phyloP scores from a whole-genome alignment of 1,140 invertebrate species.

The Lepidurus arcticus region DNA sequence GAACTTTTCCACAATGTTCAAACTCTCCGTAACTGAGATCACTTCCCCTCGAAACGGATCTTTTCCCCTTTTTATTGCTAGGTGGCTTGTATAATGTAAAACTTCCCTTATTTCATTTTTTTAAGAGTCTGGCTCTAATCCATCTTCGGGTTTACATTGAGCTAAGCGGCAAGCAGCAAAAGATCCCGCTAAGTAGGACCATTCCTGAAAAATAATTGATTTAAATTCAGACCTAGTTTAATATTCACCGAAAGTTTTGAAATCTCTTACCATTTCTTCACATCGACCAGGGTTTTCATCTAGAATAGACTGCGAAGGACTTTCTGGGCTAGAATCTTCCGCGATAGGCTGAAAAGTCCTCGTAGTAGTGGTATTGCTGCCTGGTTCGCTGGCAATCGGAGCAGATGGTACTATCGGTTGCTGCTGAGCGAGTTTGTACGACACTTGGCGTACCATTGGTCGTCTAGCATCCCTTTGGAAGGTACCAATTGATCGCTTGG shows the following conservation, averaged over 20 bases:
- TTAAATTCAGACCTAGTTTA: not conserved
- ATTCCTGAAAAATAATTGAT: constrained; percentile 2
- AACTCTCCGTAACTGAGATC: not conserved
- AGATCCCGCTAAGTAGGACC: constrained; percentile 23
- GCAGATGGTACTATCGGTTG: constrained; percentile 55
- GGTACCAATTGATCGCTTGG: not conserved
- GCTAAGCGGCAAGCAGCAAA: constrained; percentile 24
- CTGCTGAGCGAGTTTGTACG: constrained; percentile 69
- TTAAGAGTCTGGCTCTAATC: not conserved
- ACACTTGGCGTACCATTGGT: constrained; percentile 68
- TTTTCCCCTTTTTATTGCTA: not conserved
- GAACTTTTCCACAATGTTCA: not conserved
- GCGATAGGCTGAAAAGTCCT: constrained; percentile 39
- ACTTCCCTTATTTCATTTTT: not conserved
- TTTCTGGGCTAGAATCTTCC: constrained; percentile 37
- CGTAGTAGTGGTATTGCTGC: constrained; percentile 33
- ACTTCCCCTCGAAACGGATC: not conserved
- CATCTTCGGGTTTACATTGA: constrained; percentile 4
- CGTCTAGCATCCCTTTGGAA: constrained; percentile 50
- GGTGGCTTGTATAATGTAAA: not conserved
- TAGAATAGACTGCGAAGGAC: constrained; percentile 36
- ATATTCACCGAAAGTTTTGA: not conserved
- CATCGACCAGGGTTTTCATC: constrained; percentile 35
- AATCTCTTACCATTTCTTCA: constrained; percentile 22
- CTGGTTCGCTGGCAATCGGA: constrained; percentile 42